Percentiles rank a stretch among this genome's conserved stretches.
These are phyloP conservation scores for Thinocorus orbignyianus DNA, from an alignment of 2,113 vertebrate species.

Conservation along the genomic window DNA sequence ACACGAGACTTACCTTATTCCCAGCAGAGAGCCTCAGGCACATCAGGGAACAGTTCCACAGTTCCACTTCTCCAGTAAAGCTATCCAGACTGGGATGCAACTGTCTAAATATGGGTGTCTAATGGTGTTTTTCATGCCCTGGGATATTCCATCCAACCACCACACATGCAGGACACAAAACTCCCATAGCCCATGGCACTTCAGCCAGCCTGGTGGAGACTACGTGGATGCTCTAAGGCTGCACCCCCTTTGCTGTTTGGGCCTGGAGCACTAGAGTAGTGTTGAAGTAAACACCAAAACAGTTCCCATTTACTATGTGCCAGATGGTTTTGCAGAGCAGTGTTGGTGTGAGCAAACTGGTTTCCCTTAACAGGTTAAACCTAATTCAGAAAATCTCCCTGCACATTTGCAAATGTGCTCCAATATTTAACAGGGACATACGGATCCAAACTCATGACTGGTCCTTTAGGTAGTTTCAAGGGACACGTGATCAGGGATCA, in stretches of 20 bases:
- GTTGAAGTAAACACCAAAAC: not conserved
- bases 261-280: not conserved
- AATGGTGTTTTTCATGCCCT: not conserved
- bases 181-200: not conserved
- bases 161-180: not conserved
- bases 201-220: not conserved
- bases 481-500: not conserved
- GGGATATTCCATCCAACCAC: too few relatives aligned
- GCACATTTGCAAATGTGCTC: not conserved
- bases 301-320: not conserved
- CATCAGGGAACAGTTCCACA: not conserved
- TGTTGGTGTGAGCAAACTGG: not conserved
- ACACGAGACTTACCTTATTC: not conserved
- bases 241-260: not conserved
- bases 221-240: not conserved
- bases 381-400: not conserved
- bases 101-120: not conserved
- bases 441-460: rapidly evolving
- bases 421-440: not conserved
- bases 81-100: not conserved
- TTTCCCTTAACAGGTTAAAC: not conserved
- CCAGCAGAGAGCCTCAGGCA: not conserved
- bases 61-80: not conserved
- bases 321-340: not conserved
- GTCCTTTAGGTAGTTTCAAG: not conserved